Evolutionary conservation across 2,888 invertebrate species (phyloP).

Genomic region (Chrysolina americana): DNA sequence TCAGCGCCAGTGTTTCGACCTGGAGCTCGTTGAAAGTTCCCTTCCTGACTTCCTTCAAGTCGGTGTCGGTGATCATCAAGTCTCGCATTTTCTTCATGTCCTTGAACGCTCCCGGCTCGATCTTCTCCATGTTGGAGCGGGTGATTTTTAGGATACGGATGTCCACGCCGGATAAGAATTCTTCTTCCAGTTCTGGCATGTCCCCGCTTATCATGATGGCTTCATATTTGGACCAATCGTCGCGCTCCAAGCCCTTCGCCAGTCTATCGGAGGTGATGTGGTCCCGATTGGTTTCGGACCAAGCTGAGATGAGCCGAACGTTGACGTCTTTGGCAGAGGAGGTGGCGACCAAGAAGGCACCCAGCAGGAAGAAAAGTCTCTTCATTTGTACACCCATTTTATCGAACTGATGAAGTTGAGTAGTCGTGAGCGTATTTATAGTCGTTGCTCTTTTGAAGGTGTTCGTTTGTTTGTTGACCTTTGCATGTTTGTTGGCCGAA

Average conservation of each 20-base stretch:
- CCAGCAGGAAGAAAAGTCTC: background rate
- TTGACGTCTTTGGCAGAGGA: background rate
- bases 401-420: background rate
- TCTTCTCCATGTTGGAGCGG: background rate
- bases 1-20: constrained; percentile 12
- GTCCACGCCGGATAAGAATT: background rate
- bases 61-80: constrained; percentile 19
- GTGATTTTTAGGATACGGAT: background rate
- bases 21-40: constrained; percentile 26
- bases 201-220: background rate
- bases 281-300: background rate
- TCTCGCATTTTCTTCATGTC: background rate
- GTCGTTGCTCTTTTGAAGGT: background rate
- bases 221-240: background rate
- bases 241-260: background rate
- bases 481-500: background rate
- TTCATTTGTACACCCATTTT: background rate
- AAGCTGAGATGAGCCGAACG: background rate
- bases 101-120: constrained; percentile 22
- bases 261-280: background rate
- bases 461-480: constrained; percentile 3
- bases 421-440: background rate
- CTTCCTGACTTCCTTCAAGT: constrained; percentile 22
- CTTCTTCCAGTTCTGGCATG: background rate
- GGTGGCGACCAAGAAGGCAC: background rate